phyloP scores from a whole-genome alignment of 2,113 vertebrate species.

The Cyanoramphus novaezelandiae region DNA sequence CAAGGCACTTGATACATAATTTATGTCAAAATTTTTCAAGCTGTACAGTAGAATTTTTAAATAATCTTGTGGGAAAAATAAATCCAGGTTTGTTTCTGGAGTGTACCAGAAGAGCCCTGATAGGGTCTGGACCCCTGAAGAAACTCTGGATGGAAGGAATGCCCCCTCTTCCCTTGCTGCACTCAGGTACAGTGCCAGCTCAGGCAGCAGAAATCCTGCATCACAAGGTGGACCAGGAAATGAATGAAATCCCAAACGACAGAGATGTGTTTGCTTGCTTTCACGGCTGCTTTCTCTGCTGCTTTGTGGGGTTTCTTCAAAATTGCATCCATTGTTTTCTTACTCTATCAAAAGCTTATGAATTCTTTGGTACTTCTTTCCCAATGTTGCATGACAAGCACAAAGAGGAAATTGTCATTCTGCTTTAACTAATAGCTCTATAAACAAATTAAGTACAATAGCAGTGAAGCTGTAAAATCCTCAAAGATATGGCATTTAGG shows the following conservation, averaged over 20 bases:
- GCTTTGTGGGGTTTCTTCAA: neutral
- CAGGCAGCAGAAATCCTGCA: neutral
- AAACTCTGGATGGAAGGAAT: neutral
- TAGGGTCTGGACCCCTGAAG: neutral
- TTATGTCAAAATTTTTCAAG: neutral
- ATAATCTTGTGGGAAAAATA: neutral
- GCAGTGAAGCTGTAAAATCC: neutral
- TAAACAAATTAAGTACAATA: neutral
- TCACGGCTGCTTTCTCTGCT: neutral
- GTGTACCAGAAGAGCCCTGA: neutral
- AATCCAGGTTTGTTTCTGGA: neutral
- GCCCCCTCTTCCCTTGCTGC: neutral
- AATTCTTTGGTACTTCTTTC: neutral
- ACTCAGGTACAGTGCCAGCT: neutral
- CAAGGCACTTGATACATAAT: neutral
- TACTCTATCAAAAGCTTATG: neutral
- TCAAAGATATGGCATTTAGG: neutral
- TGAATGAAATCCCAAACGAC: neutral
- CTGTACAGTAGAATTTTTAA: neutral
- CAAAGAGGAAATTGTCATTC: neutral
- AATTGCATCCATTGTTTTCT: neutral
- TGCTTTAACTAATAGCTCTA: neutral
- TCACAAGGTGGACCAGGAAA: neutral
- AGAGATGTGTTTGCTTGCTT: neutral
- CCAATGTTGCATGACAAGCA: neutral